A percentile compares a stretch with the other conserved stretches of the same genome.
phyloP scores from a whole-genome alignment of 2,888 invertebrate species.

The Troides helena region DNA sequence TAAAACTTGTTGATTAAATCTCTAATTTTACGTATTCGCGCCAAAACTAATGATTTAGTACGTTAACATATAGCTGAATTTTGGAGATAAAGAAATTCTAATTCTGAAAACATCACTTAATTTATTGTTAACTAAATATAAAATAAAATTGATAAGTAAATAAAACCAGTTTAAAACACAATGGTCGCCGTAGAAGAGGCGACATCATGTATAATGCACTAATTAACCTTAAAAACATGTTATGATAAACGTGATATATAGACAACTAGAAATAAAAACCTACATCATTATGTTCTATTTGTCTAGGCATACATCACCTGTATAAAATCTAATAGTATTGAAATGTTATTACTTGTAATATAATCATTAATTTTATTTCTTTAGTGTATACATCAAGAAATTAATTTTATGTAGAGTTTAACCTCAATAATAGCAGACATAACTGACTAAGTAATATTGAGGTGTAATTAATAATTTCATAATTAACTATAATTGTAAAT shows the following conservation, averaged over 20 bases:
- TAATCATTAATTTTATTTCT: constrained; percentile 6
- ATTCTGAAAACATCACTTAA: neutral
- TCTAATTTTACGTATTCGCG: too few species aligned
- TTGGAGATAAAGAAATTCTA: neutral
- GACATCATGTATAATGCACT: constrained; percentile 47
- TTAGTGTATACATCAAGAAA: neutral
- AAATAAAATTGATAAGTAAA: neutral
- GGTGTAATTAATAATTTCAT: too few species aligned
- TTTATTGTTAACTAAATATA: neutral
- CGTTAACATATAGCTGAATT: too few species aligned
- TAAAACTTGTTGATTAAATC: too few species aligned
- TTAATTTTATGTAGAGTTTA: neutral
- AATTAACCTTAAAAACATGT: constrained; percentile 70
- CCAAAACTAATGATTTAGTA: too few species aligned
- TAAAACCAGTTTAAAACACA: constrained; percentile 13
- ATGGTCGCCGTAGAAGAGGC: constrained; percentile 28
- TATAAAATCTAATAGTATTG: constrained; percentile 8
- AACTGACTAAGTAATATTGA: neutral
- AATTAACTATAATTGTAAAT: too few species aligned
- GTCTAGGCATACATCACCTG: constrained; percentile 14
- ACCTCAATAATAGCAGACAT: neutral
- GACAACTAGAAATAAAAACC: constrained; percentile 18
- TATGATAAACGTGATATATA: constrained; percentile 56
- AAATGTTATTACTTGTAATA: constrained; percentile 8
- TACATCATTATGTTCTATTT: constrained; percentile 14